phyloP scores from a whole-genome alignment of 2,888 invertebrate genomes.

The Theretra japonica region DNA sequence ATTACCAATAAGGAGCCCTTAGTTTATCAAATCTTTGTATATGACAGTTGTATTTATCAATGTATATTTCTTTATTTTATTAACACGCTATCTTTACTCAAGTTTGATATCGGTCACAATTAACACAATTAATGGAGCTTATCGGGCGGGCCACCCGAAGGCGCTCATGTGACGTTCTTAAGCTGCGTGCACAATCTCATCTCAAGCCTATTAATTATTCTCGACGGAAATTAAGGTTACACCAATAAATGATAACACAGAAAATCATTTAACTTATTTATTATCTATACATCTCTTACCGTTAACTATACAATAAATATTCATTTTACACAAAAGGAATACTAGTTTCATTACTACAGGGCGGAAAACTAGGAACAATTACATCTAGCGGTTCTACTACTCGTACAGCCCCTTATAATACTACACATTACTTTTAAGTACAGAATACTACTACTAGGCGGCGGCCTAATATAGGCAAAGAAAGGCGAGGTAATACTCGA shows the following conservation, averaged over 20 bases:
- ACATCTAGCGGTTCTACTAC: not conserved
- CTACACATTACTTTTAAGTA: slow-evolving; percentile 64
- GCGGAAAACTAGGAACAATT: slow-evolving; percentile 34
- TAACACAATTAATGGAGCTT: slow-evolving; percentile 5
- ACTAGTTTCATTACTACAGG: slow-evolving; percentile 44
- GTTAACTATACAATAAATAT: slow-evolving; percentile 58
- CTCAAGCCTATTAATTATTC: not conserved
- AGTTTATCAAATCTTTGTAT: no score
- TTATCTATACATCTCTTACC: slow-evolving; percentile 42
- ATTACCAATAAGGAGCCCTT: no score
- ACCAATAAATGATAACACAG: slow-evolving; percentile 29
- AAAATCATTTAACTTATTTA: slow-evolving; percentile 29
- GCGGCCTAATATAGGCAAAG: slow-evolving; percentile 68
- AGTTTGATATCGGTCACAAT: slow-evolving; percentile 6
- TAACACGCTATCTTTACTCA: not conserved
- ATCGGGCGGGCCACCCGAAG: not conserved
- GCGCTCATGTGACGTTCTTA: not conserved
- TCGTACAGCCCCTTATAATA: slow-evolving; percentile 53
- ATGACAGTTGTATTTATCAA: no score
- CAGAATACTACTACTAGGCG: slow-evolving; percentile 72
- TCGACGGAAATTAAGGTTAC: not conserved
- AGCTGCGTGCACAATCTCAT: not conserved
- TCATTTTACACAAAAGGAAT: slow-evolving; percentile 45
- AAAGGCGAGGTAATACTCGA: slow-evolving; percentile 13
- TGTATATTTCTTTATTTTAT: not conserved